phyloP scores from a whole-genome alignment of 2,888 invertebrate species.

The Cerceris ruficornis region DNA sequence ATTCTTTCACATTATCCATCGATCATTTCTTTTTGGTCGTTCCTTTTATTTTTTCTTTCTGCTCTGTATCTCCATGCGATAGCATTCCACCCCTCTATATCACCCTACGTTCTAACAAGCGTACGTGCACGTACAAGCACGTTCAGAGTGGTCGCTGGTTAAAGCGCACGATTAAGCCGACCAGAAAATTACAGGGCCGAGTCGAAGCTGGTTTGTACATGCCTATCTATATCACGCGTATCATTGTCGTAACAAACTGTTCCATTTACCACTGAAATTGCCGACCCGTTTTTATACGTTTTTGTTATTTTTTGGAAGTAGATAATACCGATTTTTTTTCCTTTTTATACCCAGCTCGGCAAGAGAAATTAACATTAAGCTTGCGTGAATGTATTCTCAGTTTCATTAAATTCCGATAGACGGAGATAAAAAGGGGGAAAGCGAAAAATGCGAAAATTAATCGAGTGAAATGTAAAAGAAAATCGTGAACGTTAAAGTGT shows the following conservation, averaged over 20 bases:
- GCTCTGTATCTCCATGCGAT: not conserved
- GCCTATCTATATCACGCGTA: slow-evolving; percentile 36
- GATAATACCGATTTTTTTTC: too few relatives aligned
- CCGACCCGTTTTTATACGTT: slow-evolving; percentile 7
- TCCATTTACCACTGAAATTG: slow-evolving; percentile 40
- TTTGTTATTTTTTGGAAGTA: not conserved
- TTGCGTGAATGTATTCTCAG: too few relatives aligned
- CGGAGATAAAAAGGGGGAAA: too few relatives aligned
- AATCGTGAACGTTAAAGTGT: too few relatives aligned
- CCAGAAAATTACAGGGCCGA: slow-evolving; percentile 48
- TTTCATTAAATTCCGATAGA: too few relatives aligned
- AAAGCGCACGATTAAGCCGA: slow-evolving; percentile 46
- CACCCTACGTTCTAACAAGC: slow-evolving; percentile 10
- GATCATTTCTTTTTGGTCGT: not conserved
- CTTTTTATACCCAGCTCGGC: too few relatives aligned
- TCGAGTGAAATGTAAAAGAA: too few relatives aligned
- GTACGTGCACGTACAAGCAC: slow-evolving; percentile 21
- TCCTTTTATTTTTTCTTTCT: not conserved
- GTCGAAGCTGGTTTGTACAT: slow-evolving; percentile 24
- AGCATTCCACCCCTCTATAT: not conserved
- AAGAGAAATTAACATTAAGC: too few relatives aligned
- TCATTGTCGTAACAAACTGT: slow-evolving; percentile 42
- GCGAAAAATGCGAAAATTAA: too few relatives aligned
- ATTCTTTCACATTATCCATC: not conserved
- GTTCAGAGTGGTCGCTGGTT: slow-evolving; percentile 25